Percentiles rank a stretch among this genome's conserved stretches.
These are phyloP conservation scores for Pseudopodoces humilis DNA, from an alignment of 2,113 vertebrate genomes.

Conservation along the genomic window DNA sequence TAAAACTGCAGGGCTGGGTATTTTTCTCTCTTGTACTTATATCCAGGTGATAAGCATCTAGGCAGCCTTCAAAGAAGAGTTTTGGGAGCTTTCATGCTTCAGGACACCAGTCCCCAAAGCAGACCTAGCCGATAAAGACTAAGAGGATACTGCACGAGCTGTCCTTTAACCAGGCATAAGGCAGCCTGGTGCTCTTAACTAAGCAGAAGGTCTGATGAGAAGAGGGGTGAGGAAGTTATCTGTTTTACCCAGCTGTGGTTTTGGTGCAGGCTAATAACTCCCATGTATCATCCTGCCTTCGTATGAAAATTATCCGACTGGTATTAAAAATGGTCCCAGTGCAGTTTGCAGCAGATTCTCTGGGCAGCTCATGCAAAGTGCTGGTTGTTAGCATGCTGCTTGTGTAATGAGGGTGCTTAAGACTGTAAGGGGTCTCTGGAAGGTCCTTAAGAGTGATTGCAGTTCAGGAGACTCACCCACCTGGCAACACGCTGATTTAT, in stretches of 20 bases:
- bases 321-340: conserved; percentile 73
- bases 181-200: neutral
- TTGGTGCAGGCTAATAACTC: conserved; percentile 77
- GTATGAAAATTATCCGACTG: conserved; percentile 65
- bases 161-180: conserved; percentile 27
- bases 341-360: conserved; percentile 37
- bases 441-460: conserved; percentile 81
- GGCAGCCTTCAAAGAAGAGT: neutral
- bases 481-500: conserved; percentile 85
- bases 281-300: conserved; percentile 82
- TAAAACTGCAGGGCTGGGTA: neutral
- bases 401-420: conserved; percentile 85
- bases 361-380: conserved; percentile 27
- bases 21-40: neutral
- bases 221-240: conserved; percentile 72
- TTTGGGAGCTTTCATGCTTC: neutral
- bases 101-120: neutral
- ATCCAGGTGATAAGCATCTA: neutral
- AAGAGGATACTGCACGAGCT: neutral
- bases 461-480: conserved; percentile 83
- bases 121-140: neutral
- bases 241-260: conserved; percentile 76
- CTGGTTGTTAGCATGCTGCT: conserved; percentile 80
- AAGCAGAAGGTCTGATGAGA: conserved; percentile 14
- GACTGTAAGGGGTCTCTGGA: conserved; percentile 78